phyloP scores from a whole-genome alignment of 2,888 invertebrate genomes.

The Acrobasis consociella region DNA sequence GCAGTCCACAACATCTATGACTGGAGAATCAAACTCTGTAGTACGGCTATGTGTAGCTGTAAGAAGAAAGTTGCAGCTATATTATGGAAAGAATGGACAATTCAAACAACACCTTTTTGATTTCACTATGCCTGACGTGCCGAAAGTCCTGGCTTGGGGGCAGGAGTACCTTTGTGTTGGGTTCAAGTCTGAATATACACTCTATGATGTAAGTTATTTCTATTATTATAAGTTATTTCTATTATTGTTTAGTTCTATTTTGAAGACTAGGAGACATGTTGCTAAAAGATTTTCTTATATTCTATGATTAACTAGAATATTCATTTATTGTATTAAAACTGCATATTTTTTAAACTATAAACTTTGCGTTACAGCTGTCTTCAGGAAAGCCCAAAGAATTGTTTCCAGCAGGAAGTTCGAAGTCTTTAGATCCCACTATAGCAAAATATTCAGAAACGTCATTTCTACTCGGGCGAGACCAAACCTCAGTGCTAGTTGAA shows the following conservation, averaged over 20 bases:
- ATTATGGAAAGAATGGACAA: constrained; percentile 93
- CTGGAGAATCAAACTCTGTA: constrained; percentile 89
- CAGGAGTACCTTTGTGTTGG: constrained; percentile 93
- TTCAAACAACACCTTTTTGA: constrained; percentile 89
- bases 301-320: too few species aligned
- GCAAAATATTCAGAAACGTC: constrained; percentile 88
- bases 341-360: neutral
- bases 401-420: constrained; percentile 91
- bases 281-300: too few species aligned
- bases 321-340: neutral
- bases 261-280: too few species aligned
- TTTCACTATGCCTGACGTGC: constrained; percentile 90
- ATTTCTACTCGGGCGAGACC: constrained; percentile 93
- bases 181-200: constrained; percentile 91
- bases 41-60: constrained; percentile 95
- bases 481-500: constrained; percentile 93
- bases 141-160: constrained; percentile 91
- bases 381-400: constrained; percentile 89
- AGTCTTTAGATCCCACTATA: constrained; percentile 91
- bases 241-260: too few species aligned
- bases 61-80: constrained; percentile 91
- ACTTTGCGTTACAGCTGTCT: constrained; percentile 54
- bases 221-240: too few species aligned
- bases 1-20: constrained; percentile 69
- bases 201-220: constrained; percentile 86